Conservation (phyloP, 2,113 vertebrate genomes). For the Myotis davidii region DNA sequence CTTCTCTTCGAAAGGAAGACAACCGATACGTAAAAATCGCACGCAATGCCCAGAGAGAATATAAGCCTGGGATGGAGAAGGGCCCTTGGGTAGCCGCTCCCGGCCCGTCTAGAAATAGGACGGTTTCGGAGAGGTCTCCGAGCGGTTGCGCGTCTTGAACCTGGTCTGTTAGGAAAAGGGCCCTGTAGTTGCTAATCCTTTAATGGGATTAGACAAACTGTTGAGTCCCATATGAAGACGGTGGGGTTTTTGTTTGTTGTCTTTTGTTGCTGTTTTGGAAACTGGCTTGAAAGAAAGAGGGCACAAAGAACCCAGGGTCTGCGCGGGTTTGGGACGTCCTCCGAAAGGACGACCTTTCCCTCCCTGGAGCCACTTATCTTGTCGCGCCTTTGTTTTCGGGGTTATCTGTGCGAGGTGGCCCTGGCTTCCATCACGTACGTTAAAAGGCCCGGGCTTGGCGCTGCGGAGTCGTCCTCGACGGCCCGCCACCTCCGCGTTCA, state of each 20-base stretch:
- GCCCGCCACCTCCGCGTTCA: neutral
- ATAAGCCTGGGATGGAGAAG: constrained; percentile 25
- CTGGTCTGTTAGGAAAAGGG: constrained; percentile 26
- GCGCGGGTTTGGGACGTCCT: neutral
- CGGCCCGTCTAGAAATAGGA: neutral
- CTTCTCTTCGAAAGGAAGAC: constrained; percentile 10
- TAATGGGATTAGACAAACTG: constrained; percentile 60
- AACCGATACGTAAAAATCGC: neutral
- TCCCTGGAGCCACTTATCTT: constrained; percentile 52
- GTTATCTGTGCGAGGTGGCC: constrained; percentile 60
- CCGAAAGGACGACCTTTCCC: constrained; percentile 22
- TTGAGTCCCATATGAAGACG: neutral
- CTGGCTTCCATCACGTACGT: constrained; percentile 2
- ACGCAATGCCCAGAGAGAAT: neutral
- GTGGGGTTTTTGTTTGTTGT: neutral
- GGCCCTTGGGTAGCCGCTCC: neutral
- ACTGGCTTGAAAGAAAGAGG: neutral
- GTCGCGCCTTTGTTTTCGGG: constrained; percentile 66
- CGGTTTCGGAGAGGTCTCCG: neutral
- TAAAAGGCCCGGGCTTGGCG: neutral
- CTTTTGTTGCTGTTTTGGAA: neutral
- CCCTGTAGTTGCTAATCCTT: neutral
- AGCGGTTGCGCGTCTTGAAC: neutral
- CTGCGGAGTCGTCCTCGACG: neutral
- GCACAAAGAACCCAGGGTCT: neutral